Evolutionary conservation across 2,888 invertebrate genomes (phyloP).

Genomic region (Polydrusus pterygomalis): DNA sequence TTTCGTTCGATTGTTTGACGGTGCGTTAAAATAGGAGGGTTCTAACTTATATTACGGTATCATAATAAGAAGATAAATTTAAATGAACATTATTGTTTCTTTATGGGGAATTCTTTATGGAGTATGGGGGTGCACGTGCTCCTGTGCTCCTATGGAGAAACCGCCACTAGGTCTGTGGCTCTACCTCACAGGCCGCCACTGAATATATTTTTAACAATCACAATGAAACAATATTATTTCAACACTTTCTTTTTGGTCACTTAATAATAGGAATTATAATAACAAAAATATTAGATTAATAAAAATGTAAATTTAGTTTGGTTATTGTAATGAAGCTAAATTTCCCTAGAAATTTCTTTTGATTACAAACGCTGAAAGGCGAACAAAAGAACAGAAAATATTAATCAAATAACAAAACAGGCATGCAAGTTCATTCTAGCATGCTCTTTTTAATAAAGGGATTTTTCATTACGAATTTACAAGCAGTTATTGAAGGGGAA

Average conservation of each 20-base stretch:
- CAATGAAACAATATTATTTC: too few relatives aligned
- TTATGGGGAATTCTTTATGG: too few relatives aligned
- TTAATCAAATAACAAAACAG: slow-evolving; percentile 14
- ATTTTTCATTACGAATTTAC: background rate
- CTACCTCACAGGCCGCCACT: too few relatives aligned
- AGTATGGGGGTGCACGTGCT: too few relatives aligned
- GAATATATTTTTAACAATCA: too few relatives aligned
- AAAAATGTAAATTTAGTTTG: slow-evolving; percentile 15
- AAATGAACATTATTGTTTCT: too few relatives aligned
- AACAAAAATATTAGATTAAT: background rate
- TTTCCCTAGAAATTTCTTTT: background rate
- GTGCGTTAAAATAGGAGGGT: too few relatives aligned
- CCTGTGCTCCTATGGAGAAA: too few relatives aligned
- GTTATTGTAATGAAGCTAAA: background rate
- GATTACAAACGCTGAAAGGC: slow-evolving; percentile 5
- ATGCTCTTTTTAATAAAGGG: slow-evolving; percentile 1
- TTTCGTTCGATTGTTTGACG: too few relatives aligned
- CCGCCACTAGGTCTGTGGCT: too few relatives aligned
- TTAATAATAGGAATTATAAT: background rate
- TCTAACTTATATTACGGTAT: too few relatives aligned
- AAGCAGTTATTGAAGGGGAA: slow-evolving; percentile 5
- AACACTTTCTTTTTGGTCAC: background rate
- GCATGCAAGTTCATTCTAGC: slow-evolving; percentile 3
- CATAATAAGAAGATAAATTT: too few relatives aligned
- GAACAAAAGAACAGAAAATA: slow-evolving; percentile 14